These are phyloP conservation scores for Hypomesus transpacificus DNA, from an alignment of 2,113 vertebrate species.

Conservation along the genomic window DNA sequence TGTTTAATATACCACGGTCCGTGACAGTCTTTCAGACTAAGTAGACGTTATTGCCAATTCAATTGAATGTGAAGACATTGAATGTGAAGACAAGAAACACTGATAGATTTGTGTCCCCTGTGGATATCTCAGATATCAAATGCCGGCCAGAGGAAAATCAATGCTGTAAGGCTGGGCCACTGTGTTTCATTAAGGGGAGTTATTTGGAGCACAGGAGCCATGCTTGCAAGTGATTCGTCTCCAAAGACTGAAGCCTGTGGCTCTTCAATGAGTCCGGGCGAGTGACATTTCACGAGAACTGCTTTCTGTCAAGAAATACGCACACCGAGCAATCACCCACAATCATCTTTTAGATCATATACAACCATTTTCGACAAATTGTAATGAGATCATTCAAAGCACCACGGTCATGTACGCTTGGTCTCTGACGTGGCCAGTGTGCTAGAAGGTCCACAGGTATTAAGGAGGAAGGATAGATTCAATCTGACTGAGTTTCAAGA, in stretches of 20 bases:
- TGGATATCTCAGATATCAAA: background rate
- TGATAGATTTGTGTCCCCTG: background rate
- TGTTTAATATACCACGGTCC: background rate
- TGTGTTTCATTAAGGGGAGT: background rate
- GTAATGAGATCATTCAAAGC: too few relatives aligned
- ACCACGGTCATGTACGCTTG: too few relatives aligned
- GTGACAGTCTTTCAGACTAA: background rate
- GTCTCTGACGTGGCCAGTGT: too few relatives aligned
- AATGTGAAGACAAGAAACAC: background rate
- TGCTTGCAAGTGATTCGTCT: background rate
- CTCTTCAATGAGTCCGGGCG: background rate
- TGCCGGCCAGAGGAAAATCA: background rate
- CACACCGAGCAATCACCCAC: background rate
- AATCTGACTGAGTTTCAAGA: slow-evolving; percentile 54
- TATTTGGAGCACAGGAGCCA: background rate
- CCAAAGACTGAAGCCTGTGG: background rate
- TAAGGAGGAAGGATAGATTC: background rate
- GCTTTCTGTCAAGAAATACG: background rate
- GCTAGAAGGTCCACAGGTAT: too few relatives aligned
- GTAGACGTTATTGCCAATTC: background rate
- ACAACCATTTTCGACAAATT: too few relatives aligned
- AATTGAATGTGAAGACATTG: background rate
- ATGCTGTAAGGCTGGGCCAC: background rate
- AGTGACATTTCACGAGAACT: slow-evolving; percentile 7
- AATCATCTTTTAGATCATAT: background rate